A percentile compares a stretch with the other conserved stretches of the same genome.
Evolutionary conservation across 2,888 invertebrate genomes (phyloP).

Genomic region (Platycheirus rosarum): DNA sequence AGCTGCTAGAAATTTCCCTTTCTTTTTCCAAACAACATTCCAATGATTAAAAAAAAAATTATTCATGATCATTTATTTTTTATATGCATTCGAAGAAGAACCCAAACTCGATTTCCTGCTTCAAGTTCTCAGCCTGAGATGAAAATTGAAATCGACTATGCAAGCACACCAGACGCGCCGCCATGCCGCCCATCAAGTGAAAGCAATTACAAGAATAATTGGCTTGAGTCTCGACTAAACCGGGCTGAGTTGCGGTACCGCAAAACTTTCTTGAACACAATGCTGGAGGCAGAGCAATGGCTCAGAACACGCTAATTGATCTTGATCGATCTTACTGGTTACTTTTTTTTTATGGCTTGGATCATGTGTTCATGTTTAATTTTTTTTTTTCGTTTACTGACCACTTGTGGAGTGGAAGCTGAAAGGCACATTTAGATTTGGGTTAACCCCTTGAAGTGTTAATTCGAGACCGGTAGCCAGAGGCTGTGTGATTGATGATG

Average conservation of each 20-base stretch:
- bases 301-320: conserved; percentile 70
- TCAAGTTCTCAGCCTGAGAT: conserved; percentile 50
- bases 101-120: conserved; percentile 59
- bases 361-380: not conserved
- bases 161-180: conserved; percentile 23
- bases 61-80: conserved; percentile 11
- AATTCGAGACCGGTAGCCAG: conserved; percentile 57
- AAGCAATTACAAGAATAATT: conserved; percentile 68
- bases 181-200: conserved; percentile 62
- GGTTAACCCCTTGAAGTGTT: conserved; percentile 50
- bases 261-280: conserved; percentile 64
- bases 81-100: conserved; percentile 27
- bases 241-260: conserved; percentile 25
- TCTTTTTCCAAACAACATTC: conserved; percentile 39
- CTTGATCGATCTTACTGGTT: conserved; percentile 56
- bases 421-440: conserved; percentile 43
- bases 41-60: conserved; percentile 15
- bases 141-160: conserved; percentile 55
- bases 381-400: conserved; percentile 5
- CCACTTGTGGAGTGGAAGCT: conserved; percentile 14
- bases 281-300: conserved; percentile 42
- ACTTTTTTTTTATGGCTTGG: conserved; percentile 2
- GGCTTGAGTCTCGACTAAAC: conserved; percentile 35
- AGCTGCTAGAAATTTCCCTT: conserved; percentile 41
- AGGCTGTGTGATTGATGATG: conserved; percentile 59